phyloP scores from a whole-genome alignment of 2,888 invertebrate species.

The Incurvaria masculella region DNA sequence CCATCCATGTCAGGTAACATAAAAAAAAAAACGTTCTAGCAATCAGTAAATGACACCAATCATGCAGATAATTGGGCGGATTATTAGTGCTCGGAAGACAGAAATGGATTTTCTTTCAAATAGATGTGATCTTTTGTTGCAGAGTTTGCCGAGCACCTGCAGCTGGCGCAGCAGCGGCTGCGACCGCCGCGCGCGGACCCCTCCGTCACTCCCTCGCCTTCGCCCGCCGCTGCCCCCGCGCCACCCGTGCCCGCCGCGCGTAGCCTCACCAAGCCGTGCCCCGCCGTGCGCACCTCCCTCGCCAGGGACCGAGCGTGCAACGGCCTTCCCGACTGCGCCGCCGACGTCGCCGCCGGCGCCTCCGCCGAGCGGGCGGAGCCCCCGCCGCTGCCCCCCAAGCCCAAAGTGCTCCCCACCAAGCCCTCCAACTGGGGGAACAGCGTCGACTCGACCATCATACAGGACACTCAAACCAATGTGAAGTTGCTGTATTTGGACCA shows the following conservation, averaged over 20 bases:
- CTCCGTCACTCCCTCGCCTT: constrained; percentile 7
- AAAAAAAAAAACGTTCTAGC: too few species aligned
- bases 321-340: neutral
- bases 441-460: constrained; percentile 12
- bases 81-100: too few species aligned
- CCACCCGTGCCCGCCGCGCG: constrained; percentile 21
- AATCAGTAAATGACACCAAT: too few species aligned
- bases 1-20: too few species aligned
- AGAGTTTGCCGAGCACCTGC: constrained; percentile 46
- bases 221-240: constrained; percentile 5
- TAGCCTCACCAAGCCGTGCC: constrained; percentile 12
- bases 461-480: constrained; percentile 15
- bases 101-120: too few species aligned
- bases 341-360: neutral
- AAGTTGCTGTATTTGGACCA: constrained; percentile 56
- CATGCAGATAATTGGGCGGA: too few species aligned
- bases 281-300: constrained; percentile 15
- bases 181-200: constrained; percentile 11
- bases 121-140: constrained; percentile 15
- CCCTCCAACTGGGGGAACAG: constrained; percentile 53
- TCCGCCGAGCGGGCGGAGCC: constrained; percentile 34
- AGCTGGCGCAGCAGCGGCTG: constrained; percentile 38
- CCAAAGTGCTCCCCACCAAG: constrained; percentile 65
- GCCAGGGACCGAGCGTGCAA: neutral
- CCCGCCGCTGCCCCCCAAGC: constrained; percentile 73